A percentile compares a stretch with the other conserved stretches of the same genome.
phyloP scores from a whole-genome alignment of 1,140 invertebrate genomes.

The Drosophila pruinosa region DNA sequence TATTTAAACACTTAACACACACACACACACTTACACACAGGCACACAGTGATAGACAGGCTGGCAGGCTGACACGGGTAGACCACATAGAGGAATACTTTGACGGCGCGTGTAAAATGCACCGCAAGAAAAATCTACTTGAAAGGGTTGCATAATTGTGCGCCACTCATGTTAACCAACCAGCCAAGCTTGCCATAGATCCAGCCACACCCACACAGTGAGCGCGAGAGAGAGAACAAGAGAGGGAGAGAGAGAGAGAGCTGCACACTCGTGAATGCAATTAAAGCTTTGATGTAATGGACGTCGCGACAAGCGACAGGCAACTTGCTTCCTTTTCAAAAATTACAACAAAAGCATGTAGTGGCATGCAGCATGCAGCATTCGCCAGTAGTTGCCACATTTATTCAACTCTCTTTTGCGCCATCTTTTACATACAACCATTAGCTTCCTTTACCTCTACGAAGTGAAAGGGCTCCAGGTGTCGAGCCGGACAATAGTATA shows the following conservation, averaged over 20 bases:
- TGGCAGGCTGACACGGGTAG: background rate
- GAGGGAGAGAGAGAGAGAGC: too few relatives aligned
- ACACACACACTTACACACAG: slow-evolving; percentile 21
- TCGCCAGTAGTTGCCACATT: background rate
- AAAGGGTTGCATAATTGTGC: slow-evolving; percentile 50
- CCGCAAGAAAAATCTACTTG: slow-evolving; percentile 59
- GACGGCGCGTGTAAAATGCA: slow-evolving; percentile 56
- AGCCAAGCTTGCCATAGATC: slow-evolving; percentile 8
- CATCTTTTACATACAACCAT: background rate
- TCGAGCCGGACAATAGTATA: too few relatives aligned
- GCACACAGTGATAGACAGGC: background rate
- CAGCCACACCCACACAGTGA: background rate
- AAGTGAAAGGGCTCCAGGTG: too few relatives aligned
- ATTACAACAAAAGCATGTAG: slow-evolving; percentile 5
- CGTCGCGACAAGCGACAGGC: background rate
- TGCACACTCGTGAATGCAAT: slow-evolving; percentile 39
- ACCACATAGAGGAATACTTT: background rate
- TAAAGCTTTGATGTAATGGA: slow-evolving; percentile 56
- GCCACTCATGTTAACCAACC: slow-evolving; percentile 25
- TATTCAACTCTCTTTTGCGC: background rate
- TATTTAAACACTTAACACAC: slow-evolving; percentile 70
- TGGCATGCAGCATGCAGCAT: background rate
- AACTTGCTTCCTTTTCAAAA: slow-evolving; percentile 19
- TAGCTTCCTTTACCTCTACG: too few relatives aligned
- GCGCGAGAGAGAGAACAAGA: too few relatives aligned